Conservation (phyloP, 1,140 invertebrate species). For the Aphaenogaster floridana region DNA sequence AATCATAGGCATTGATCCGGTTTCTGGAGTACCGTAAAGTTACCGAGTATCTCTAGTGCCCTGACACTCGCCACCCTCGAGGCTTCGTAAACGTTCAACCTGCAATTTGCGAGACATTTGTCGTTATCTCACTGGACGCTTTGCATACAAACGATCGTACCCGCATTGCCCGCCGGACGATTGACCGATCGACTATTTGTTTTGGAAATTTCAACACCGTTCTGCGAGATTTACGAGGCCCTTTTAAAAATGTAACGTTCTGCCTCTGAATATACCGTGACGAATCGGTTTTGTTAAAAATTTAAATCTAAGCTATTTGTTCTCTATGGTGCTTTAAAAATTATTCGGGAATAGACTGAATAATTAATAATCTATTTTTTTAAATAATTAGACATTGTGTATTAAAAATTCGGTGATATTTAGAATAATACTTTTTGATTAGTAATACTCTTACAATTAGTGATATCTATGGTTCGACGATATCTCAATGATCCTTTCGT, state of each 20-base stretch:
- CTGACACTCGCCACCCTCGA: conserved; percentile 41
- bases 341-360: not conserved
- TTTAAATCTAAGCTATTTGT: not conserved
- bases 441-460: not conserved
- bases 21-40: conserved; percentile 58
- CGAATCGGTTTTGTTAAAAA: not conserved
- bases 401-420: not conserved
- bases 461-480: not conserved
- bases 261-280: not conserved
- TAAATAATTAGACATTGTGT: not conserved
- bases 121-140: conserved; percentile 64
- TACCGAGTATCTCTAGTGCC: conserved; percentile 50
- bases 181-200: conserved; percentile 25
- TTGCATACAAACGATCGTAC: conserved; percentile 52
- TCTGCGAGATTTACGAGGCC: conserved; percentile 31
- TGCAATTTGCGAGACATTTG: conserved; percentile 66
- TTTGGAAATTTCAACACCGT: conserved; percentile 32
- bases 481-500: conserved; percentile 3
- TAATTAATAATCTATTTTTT: conserved; percentile 17
- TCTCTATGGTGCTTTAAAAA: not conserved
- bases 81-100: conserved; percentile 42
- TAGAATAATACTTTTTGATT: not conserved
- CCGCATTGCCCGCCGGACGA: not conserved
- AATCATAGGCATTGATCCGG: conserved; percentile 73
- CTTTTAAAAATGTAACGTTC: not conserved